phyloP scores from a whole-genome alignment of 2,797 vertebrate genomes.

The Sebastolobus altivelis region DNA sequence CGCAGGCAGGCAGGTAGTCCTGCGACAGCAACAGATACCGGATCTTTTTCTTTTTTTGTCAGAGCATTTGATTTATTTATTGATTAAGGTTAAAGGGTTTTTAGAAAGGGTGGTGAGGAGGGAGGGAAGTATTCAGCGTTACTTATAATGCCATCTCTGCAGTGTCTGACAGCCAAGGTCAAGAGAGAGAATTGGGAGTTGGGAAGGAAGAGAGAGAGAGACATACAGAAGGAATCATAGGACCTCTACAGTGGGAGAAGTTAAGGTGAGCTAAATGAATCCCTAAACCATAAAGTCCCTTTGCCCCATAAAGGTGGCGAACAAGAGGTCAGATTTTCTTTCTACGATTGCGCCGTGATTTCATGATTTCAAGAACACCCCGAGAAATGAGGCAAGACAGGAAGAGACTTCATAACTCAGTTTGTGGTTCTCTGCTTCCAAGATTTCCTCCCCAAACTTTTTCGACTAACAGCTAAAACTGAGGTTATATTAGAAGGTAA shows the following conservation, averaged over 20 bases:
- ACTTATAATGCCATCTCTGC: slow-evolving; percentile 51
- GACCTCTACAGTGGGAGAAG: neutral
- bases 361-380: neutral
- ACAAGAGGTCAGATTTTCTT: too few species aligned
- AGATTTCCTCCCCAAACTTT: neutral
- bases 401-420: neutral
- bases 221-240: neutral
- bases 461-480: neutral
- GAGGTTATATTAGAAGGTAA: neutral
- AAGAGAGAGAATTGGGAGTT: slow-evolving; percentile 37
- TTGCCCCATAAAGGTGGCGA: too few species aligned
- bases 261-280: neutral
- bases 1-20: too few species aligned
- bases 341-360: neutral
- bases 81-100: slow-evolving; percentile 85
- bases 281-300: too few species aligned
- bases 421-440: neutral
- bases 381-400: neutral
- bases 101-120: slow-evolving; percentile 61
- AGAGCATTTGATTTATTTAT: slow-evolving; percentile 2
- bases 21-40: too few species aligned
- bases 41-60: too few species aligned
- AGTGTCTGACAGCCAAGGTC: slow-evolving; percentile 80
- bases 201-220: neutral
- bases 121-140: slow-evolving; percentile 60